Base-by-base conservation (phyloP, 2,888 invertebrate genomes). In the Alviniconcha strummeri region DNA sequence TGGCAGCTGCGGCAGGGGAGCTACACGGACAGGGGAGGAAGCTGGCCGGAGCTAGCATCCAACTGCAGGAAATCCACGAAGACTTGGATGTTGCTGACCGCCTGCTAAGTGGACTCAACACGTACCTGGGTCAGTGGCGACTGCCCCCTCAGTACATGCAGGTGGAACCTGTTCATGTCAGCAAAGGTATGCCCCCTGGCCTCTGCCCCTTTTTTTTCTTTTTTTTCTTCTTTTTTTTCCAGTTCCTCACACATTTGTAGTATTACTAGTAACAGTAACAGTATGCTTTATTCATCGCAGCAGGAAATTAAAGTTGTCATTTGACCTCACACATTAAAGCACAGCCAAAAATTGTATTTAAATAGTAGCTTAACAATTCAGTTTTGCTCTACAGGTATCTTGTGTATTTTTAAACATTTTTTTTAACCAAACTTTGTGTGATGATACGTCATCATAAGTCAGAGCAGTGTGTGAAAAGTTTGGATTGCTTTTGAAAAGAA, bases 121-220 rank as follows among this genome's bases (percentile, higher is more conserved):
- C 88, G n/a, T 91, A 91, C 90, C 74, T 90, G 15, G 90, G 90
- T n/a, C 80, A 88, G 15, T 91, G 91, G 91, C 82, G 85, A 19
- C 81, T 90, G 36, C 89, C 90, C 15, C 67, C 60, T 8, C 55
- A 82, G 55, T 82, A 82, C 56, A 76, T 54, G n/a, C 52, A 76
- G n/a, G 36, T 55, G 75, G 82, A 82, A 15, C 36, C 60, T 36
- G 76, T 82, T 1, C 56, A 36, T 8, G 55, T 82, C n/a, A 11
- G 15, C 54, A 76, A 82, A 82, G 82, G 82, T 82, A 76, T 17
- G 15, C n/a, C 13, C 8, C 9, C 36, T 15, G 13, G 75, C 52
- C 11, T 75, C 52, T 75, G 4, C 54, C 7, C 15, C 11, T 3
- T 19, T 2, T 74, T 52, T 9, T 74, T 74, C 11, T 4, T 19